Conservation (phyloP, 2,113 vertebrate genomes). For the Noctilio leporinus region DNA sequence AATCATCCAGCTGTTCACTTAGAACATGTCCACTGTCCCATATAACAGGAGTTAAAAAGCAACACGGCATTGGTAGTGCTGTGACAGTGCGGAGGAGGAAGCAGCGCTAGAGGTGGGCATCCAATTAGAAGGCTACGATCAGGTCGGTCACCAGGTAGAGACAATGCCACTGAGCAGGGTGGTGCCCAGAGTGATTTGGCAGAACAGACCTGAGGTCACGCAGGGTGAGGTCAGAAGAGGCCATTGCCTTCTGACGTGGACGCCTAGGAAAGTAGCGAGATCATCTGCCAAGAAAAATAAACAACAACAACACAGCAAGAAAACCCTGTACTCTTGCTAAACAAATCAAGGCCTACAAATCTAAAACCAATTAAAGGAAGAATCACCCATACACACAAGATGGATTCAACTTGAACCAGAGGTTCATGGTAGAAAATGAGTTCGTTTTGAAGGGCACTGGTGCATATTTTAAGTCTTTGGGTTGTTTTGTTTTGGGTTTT, state of each 20-base stretch:
- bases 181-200: not conserved
- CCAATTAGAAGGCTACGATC: not conserved
- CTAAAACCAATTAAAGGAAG: not conserved
- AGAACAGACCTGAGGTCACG: rapidly evolving
- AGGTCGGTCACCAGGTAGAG: not conserved
- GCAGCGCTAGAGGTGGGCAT: too few species aligned
- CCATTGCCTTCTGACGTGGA: not conserved
- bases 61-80: rapidly evolving
- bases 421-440: not conserved
- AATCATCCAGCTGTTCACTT: not conserved
- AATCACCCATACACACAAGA: rapidly evolving
- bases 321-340: not conserved
- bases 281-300: not conserved
- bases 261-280: not conserved
- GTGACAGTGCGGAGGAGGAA: not conserved
- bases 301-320: not conserved
- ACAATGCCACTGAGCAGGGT: rapidly evolving
- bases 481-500: not conserved
- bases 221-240: rapidly evolving
- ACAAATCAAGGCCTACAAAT: not conserved
- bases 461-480: not conserved
- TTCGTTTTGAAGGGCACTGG: not conserved
- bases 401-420: not conserved
- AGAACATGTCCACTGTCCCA: not conserved
- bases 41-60: not conserved